Conservation (phyloP, 2,797 vertebrate genomes). For the Argya squamiceps region DNA sequence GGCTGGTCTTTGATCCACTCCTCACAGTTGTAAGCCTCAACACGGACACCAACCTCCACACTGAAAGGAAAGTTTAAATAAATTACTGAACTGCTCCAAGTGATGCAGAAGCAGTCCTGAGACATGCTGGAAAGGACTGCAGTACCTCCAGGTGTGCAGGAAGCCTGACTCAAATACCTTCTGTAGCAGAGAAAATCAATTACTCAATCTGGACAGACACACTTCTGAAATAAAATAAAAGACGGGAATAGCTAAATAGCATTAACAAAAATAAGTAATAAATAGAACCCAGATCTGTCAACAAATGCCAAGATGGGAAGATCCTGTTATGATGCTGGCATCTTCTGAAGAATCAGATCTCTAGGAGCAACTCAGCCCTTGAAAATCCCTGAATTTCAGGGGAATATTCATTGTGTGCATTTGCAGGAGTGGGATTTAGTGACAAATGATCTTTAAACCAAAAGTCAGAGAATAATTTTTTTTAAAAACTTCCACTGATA, state of each 20-base stretch:
- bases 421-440: not conserved
- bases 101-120: not conserved
- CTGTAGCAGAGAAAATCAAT: not conserved
- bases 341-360: not conserved
- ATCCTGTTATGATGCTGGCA: not conserved
- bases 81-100: not conserved
- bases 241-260: not conserved
- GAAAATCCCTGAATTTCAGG: not conserved
- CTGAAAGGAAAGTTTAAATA: constrained; percentile 41
- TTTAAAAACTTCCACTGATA: not conserved
- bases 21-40: constrained; percentile 79
- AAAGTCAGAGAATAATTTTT: not conserved
- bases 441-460: not conserved
- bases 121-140: not conserved
- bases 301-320: not conserved
- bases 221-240: not conserved
- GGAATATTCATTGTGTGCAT: not conserved
- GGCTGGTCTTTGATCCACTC: constrained; percentile 75
- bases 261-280: not conserved
- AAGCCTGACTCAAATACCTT: not conserved
- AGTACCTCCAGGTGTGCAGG: not conserved
- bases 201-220: not conserved
- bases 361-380: not conserved
- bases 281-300: not conserved
- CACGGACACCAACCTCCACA: constrained; percentile 78